Base-by-base conservation (phyloP, 2,797 vertebrate genomes). In the Martes flavigula region DNA sequence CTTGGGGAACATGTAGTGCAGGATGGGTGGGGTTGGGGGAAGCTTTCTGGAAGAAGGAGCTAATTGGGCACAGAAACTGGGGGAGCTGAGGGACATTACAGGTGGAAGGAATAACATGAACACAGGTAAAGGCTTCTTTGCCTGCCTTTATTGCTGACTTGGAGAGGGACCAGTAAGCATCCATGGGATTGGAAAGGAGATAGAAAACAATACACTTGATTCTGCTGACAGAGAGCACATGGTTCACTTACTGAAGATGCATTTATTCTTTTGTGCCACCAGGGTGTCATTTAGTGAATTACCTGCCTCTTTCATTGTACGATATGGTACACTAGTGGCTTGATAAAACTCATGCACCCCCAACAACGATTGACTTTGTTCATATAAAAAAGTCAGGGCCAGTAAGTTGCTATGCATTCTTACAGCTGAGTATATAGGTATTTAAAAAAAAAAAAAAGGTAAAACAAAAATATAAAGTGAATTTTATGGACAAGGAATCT, bases 311-410 rank as follows among this genome's bases (percentile, higher is more conserved):
- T 97, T 78, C 72, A 38, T 72, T 70, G n/a, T 96, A 54, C n/a
- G 60, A 25, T 85, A 73, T 83, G 40, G 85, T 58, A 79, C 11
- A 0, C 20, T 86, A 64, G 90, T 93, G 87, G 81, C 78, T 94
- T 91, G 84, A 78, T 93, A 96, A 85, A 97, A 94, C 94, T 93
- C 94, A 97, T 92, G 43, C 38, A 85, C 2, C 40, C 51, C 25
- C n/a, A 88, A 68, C 46, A 68, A 92, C 60, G 75, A 46, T 95
- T 93, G 95, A 94, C 87, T 97, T 85, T 81, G 38, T 93, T 93
- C 75, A 96, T 94, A 75, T 43, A n/a, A 91, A 84, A 90, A 27
- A 73, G 90, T 92, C 6, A 43, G 25, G 32, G 17, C 62, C 78
- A 62, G n/a, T 92, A 83, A 82, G n/a, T 84, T 91, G 48, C 72